Evolutionary conservation across 2,113 vertebrate genomes (phyloP).

Genomic region (Rattus rattus): DNA sequence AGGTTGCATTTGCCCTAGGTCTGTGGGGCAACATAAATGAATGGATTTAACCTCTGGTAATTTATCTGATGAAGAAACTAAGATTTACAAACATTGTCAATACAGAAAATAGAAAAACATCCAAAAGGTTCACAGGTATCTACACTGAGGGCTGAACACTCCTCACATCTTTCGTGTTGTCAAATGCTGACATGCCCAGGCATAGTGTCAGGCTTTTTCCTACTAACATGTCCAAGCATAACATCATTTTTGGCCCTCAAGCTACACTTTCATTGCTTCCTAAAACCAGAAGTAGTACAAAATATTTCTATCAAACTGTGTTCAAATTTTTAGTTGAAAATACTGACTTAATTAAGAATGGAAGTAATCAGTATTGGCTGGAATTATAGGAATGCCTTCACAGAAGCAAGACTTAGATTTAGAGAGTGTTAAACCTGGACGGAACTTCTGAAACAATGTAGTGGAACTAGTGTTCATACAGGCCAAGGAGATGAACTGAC

Average conservation of each 20-base stretch:
- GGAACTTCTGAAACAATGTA: constrained; percentile 56
- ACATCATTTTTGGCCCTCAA: constrained; percentile 13
- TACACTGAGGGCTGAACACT: background rate
- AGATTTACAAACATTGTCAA: background rate
- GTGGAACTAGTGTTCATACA: background rate
- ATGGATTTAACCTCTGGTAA: background rate
- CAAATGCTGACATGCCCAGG: background rate
- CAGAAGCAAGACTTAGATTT: constrained; percentile 24
- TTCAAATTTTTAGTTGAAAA: constrained; percentile 57
- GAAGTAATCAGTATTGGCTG: background rate
- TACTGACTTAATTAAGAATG: constrained; percentile 52
- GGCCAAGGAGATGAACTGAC: background rate
- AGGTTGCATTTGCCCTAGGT: background rate
- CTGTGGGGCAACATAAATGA: background rate
- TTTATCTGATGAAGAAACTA: constrained; percentile 24
- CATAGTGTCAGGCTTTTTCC: background rate
- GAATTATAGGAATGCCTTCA: constrained; percentile 39
- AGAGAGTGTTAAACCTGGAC: constrained; percentile 29
- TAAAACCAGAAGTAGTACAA: constrained; percentile 22
- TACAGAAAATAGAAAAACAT: background rate
- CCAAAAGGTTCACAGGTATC: background rate
- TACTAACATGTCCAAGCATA: background rate
- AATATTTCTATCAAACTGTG: constrained; percentile 50
- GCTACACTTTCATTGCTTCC: constrained; percentile 17
- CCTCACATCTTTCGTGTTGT: constrained; percentile 8